Evolutionary conservation across 1,140 invertebrate species (phyloP), one percentile per base, ranked within the genome.

Genomic region (Lethocerus indicus): DNA sequence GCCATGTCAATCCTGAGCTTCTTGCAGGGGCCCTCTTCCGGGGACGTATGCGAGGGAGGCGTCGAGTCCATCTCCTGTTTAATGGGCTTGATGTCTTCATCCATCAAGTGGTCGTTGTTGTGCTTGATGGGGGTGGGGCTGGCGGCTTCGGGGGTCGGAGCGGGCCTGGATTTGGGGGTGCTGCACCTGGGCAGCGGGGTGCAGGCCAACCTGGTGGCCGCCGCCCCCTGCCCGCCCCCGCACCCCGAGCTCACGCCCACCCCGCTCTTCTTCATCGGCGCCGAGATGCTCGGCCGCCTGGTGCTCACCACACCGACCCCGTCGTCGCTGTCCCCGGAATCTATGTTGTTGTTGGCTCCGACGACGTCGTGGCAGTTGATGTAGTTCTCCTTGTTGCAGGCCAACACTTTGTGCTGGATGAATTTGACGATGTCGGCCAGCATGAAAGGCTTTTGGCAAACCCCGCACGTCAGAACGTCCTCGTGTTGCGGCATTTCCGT

Each of bases 341-440:
- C 60, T 13, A 56, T 53, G 37, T 61, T 55, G 14, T 69, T 58
- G 62, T 64, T 18, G 63, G 63, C 9, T 61, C 63, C 37, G 61
- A 60, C 20, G 61, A 60, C 26, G 61, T 58, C n/a, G 62, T 64
- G 58, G 62, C 64, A 50, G 66, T 66, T 56, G 61, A 65, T 54
- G 58, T 62, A 67, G 57, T 81, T 77, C 59, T 86, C 81, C 66
- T 86, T 85, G 67, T 83, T 83, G 67, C 84, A 87, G 52, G 81
- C 76, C 53, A 79, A 78, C 52, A 91, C 80, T 68, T 94, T 94
- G 76, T 95, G 90, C 66, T 93, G 87, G 61, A 95, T 94, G 71
- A 95, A 95, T 47, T 83, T 77, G 49, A 92, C 83, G 57, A 95
- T 94, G 69, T 95, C 89, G 14, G 83, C 79, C 32, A 95, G 73